phyloP scores from a whole-genome alignment of 1,140 invertebrate species.

The Tetramorium simillimum region DNA sequence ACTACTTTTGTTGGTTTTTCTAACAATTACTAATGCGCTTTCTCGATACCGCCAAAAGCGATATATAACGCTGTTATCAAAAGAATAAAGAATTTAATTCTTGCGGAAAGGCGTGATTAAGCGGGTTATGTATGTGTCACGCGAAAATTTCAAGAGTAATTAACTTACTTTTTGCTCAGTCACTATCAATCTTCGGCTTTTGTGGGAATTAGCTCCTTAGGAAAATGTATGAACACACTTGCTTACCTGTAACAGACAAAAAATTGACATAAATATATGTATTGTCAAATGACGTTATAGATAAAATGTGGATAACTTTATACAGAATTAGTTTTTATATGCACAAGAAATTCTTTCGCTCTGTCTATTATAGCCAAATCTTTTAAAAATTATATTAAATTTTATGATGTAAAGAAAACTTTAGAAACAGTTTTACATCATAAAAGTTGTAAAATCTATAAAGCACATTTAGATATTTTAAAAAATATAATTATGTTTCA shows the following conservation, averaged over 20 bases:
- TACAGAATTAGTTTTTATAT: neutral
- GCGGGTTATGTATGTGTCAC: neutral
- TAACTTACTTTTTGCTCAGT: constrained; percentile 26
- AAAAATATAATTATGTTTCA: constrained; percentile 1
- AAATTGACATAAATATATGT: neutral
- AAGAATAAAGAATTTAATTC: constrained; percentile 22
- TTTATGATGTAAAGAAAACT: neutral
- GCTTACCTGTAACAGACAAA: constrained; percentile 53
- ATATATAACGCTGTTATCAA: neutral
- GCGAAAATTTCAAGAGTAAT: constrained; percentile 1
- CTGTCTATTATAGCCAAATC: neutral
- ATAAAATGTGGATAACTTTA: neutral
- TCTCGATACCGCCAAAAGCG: neutral
- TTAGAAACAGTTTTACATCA: no score
- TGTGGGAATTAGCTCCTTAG: neutral
- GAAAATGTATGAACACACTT: constrained; percentile 8
- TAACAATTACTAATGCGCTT: neutral
- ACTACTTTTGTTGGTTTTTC: neutral
- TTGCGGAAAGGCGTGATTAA: constrained; percentile 7
- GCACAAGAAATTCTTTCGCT: neutral
- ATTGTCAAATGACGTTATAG: neutral
- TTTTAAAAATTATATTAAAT: neutral
- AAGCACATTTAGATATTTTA: neutral
- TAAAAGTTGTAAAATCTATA: neutral
- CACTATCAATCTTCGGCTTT: constrained; percentile 1